Percentiles rank a stretch among this genome's conserved stretches.
Evolutionary conservation across 1,140 invertebrate species (phyloP).

Genomic region (Gerris buenoi): DNA sequence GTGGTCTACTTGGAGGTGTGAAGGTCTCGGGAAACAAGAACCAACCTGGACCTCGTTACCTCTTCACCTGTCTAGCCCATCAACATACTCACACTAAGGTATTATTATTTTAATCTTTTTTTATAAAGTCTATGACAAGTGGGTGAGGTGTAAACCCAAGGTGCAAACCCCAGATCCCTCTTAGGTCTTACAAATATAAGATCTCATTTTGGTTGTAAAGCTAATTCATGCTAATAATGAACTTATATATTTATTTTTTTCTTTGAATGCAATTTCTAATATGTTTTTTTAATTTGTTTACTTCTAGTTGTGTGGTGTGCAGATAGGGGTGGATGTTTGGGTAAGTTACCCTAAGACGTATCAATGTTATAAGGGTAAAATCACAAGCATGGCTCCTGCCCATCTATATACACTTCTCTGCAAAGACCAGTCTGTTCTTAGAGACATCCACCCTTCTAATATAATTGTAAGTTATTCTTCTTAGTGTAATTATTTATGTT

Average conservation of each 20-base stretch:
- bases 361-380: not conserved
- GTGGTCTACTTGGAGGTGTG: constrained; percentile 33
- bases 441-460: not conserved
- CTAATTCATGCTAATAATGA: no score
- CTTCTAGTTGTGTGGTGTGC: constrained; percentile 24
- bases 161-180: not conserved
- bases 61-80: constrained; percentile 36
- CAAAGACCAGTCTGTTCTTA: not conserved
- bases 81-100: constrained; percentile 29
- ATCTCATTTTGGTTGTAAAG: no score
- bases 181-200: constrained; percentile 17
- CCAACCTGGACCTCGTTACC: constrained; percentile 30
- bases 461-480: not conserved
- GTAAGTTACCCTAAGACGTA: constrained; percentile 19
- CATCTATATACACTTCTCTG: not conserved
- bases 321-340: constrained; percentile 28
- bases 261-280: no score
- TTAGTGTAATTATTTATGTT: not conserved
- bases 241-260: no score
- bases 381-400: not conserved
- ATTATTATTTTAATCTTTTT: constrained; percentile 3
- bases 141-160: not conserved
- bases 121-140: no score
- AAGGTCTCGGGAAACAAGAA: constrained; percentile 30
- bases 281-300: no score